Base-by-base conservation (phyloP, 1,140 invertebrate species). In the Lasaia peninsularis region DNA sequence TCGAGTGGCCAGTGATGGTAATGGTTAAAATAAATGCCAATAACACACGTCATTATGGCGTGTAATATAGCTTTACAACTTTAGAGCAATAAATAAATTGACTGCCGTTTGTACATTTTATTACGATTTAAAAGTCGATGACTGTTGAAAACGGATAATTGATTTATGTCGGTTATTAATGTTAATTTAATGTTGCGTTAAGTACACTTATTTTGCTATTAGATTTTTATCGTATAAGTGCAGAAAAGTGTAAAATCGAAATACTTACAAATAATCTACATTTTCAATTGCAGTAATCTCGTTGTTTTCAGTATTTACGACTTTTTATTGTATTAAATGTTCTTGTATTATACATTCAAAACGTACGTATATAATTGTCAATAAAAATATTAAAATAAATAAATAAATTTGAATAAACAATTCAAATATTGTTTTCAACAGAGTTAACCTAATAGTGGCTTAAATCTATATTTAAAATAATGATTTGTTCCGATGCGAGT, bases 11-110 rank as follows among this genome's bases (percentile, higher is more conserved):
- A 82, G 71, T 82, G 78, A 80, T 81, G 79, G 76, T 80, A 76
- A 74, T 75, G 71, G 70, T 78, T 78, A 69, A 73, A 81, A 88
- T 84, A 81, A 85, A 88, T 75, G 75, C 77, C 81, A 83, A 84
- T 86, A 82, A 80, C 81, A 83, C 82, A 84, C 85, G 64, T 88
- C 77, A 88, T 88, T 85, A 88, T 82, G 63, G 75, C 81, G 77
- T 86, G 76, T 86, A 85, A 86, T 85, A 88, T 86, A 70, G 80
- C 79, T 88, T 88, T 86, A 88, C 85, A 85, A 86, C 82, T 86
- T 83, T 73, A 80, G 77, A 72, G 85, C 82, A 84, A 86, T 88
- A 88, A 88, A 88, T 86, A 85, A 81, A 86, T 83, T 80, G 80
- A 86, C 82, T 88, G 80, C 82, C 75, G 85, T 81, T 86, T 78